Conservation (phyloP, 2,797 vertebrate species). For the Amphiprion clarkii region DNA sequence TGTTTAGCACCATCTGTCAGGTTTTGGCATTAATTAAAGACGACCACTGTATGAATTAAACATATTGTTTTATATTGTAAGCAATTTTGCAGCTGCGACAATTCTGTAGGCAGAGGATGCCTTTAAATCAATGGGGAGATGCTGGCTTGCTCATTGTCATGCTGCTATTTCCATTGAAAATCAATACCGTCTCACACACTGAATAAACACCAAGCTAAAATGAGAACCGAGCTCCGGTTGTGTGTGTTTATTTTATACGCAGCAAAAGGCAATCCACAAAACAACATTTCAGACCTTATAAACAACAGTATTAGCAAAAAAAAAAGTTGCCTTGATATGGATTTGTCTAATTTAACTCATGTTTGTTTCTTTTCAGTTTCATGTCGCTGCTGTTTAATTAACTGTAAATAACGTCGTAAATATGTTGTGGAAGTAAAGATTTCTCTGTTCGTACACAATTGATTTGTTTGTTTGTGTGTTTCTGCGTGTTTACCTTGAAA, state of each 20-base stretch:
- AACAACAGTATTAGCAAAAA: not conserved
- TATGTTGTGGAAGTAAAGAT: too few species aligned
- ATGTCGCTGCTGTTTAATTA: not conserved
- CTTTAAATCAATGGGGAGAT: not conserved
- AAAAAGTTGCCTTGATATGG: not conserved
- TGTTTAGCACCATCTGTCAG: not conserved
- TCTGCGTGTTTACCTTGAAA: conserved; percentile 90
- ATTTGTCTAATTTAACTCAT: not conserved
- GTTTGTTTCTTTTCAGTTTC: not conserved
- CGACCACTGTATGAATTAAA: conserved; percentile 13
- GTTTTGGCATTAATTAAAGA: conserved; percentile 33
- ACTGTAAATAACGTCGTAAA: too few species aligned
- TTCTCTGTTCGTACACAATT: not conserved
- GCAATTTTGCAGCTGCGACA: not conserved
- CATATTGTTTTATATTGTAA: conserved; percentile 20
- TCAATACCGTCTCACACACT: not conserved
- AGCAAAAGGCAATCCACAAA: conserved; percentile 4
- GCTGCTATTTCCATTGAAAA: not conserved
- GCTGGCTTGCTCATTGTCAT: not conserved
- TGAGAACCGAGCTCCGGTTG: not conserved
- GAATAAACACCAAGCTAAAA: not conserved
- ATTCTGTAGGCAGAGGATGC: not conserved
- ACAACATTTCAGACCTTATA: not conserved
- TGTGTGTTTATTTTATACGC: not conserved
- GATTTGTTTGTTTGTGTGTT: not conserved